Percentiles rank a stretch among this genome's conserved stretches.
Conservation (phyloP, 1,140 invertebrate genomes). For the Saccostrea echinata region DNA sequence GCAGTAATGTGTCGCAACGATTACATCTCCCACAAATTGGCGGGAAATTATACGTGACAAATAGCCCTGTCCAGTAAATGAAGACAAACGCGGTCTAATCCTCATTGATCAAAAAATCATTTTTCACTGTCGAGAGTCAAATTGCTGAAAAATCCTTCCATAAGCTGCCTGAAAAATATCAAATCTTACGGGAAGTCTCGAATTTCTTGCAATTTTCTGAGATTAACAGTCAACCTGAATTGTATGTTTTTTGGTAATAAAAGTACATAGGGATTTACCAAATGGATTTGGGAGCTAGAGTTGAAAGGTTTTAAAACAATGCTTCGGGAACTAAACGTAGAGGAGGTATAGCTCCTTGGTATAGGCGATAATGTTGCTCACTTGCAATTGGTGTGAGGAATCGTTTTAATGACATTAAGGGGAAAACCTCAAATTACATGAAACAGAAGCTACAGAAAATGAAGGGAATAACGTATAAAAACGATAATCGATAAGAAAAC, state of each 20-base stretch:
- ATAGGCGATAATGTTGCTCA: too few species aligned
- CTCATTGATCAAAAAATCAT: conserved; percentile 26
- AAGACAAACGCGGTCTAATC: conserved; percentile 17
- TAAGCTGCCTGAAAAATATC: conserved; percentile 19
- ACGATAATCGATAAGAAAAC: too few species aligned
- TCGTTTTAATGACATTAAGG: too few species aligned
- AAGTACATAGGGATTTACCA: background rate
- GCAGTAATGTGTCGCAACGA: background rate
- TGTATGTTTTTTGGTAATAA: background rate
- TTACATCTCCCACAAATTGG: conserved; percentile 21
- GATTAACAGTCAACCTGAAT: background rate
- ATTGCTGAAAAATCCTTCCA: conserved; percentile 17
- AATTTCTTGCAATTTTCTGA: background rate
- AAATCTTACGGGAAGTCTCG: background rate
- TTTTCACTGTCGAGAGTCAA: conserved; percentile 31
- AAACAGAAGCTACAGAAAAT: too few species aligned
- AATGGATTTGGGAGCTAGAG: background rate
- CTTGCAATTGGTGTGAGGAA: too few species aligned
- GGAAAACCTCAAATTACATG: too few species aligned
- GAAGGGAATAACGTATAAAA: too few species aligned
- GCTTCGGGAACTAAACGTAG: background rate
- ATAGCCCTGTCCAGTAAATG: conserved; percentile 30
- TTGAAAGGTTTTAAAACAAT: background rate
- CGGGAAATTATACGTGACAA: conserved; percentile 21
- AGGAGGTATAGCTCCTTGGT: background rate